These are phyloP conservation scores for Eupithecia abbreviata DNA, from an alignment of 2,888 invertebrate genomes.

Conservation along the genomic window DNA sequence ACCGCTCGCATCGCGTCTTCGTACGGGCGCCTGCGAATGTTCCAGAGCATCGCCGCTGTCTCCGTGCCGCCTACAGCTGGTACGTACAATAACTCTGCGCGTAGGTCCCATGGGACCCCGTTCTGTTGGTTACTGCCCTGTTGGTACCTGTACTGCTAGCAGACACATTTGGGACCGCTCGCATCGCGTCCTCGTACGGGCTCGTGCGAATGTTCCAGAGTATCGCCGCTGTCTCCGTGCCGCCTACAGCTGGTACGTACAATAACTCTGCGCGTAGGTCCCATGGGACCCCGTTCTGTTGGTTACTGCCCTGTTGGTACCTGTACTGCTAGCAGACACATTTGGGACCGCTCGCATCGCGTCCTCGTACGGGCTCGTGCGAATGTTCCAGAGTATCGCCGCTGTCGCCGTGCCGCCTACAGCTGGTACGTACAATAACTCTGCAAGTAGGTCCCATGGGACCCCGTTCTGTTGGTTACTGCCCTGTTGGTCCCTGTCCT, in stretches of 20 bases:
- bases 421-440: constrained; percentile 77
- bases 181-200: constrained; percentile 90
- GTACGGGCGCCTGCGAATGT: constrained; percentile 89
- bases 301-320: constrained; percentile 82
- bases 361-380: constrained; percentile 89
- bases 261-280: background rate
- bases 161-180: constrained; percentile 89
- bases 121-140: constrained; percentile 57
- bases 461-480: too few relatives aligned
- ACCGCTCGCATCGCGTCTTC: constrained; percentile 89
- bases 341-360: constrained; percentile 90
- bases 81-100: constrained; percentile 49
- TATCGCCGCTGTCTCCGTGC: constrained; percentile 88
- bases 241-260: constrained; percentile 86
- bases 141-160: constrained; percentile 89
- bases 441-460: background rate
- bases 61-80: constrained; percentile 89
- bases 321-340: constrained; percentile 88
- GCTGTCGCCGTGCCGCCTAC: constrained; percentile 89
- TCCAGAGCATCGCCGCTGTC: constrained; percentile 89
- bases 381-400: constrained; percentile 90
- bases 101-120: constrained; percentile 63
- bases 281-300: too few relatives aligned
- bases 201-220: constrained; percentile 91
- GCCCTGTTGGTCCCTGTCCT: background rate